A percentile compares a stretch with the other conserved stretches of the same genome.
These are phyloP conservation scores for Notarius quadriscutis DNA, from an alignment of 2,113 vertebrate species.

Conservation along the genomic window DNA sequence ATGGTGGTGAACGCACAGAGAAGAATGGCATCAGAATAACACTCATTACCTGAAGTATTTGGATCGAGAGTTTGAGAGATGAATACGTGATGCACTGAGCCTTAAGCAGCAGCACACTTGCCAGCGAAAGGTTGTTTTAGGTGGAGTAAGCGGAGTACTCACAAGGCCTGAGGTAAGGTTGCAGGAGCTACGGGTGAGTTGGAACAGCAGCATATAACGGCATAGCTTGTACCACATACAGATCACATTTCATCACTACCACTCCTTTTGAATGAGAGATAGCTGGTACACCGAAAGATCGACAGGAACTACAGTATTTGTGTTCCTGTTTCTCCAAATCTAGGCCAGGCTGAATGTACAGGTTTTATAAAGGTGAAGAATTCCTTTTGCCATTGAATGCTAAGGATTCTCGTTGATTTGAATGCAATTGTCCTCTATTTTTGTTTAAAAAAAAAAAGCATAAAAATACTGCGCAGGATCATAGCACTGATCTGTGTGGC, in stretches of 20 bases:
- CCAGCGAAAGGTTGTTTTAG: conserved; percentile 42
- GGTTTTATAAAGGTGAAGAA: background rate
- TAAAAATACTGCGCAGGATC: background rate
- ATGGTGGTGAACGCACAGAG: background rate
- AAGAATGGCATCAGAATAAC: conserved; percentile 13
- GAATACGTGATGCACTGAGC: conserved; percentile 34
- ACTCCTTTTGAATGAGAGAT: background rate
- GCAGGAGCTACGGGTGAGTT: conserved; percentile 11
- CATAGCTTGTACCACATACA: conserved; percentile 12
- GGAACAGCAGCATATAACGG: conserved; percentile 12
- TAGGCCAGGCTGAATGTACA: background rate
- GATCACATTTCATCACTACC: background rate
- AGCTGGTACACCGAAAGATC: conserved; percentile 2
- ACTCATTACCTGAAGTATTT: conserved; percentile 24
- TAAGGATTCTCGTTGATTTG: background rate
- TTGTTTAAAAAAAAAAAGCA: background rate
- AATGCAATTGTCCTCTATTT: background rate
- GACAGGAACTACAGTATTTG: conserved; percentile 10
- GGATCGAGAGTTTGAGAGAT: conserved; percentile 19
- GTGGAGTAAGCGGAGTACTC: conserved; percentile 34
- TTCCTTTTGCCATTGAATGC: background rate
- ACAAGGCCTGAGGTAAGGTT: conserved; percentile 28
- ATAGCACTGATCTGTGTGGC: background rate
- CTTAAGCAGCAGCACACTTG: conserved; percentile 14
- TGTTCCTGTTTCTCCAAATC: background rate